A percentile compares a stretch with the other conserved stretches of the same genome.
phyloP scores from a whole-genome alignment of 2,113 vertebrate species.

The Sclerurus mexicanus region DNA sequence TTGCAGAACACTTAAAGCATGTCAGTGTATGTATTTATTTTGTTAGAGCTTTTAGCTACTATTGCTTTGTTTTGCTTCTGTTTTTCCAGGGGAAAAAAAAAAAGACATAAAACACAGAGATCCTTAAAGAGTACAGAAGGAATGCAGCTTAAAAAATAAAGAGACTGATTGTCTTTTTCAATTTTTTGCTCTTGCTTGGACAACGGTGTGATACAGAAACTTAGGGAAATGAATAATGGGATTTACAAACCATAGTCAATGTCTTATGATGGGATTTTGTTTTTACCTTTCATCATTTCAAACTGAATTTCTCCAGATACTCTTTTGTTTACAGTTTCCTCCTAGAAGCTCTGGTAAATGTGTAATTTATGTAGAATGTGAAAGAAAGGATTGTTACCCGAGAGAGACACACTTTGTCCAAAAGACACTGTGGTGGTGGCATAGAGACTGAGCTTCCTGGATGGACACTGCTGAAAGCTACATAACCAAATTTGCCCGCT shows the following conservation, averaged over 20 bases:
- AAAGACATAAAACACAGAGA: neutral
- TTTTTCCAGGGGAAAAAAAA: neutral
- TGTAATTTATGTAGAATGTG: neutral
- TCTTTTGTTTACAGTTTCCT: neutral
- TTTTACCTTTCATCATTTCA: neutral
- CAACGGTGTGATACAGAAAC: neutral
- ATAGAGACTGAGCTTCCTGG: neutral
- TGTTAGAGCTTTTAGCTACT: neutral
- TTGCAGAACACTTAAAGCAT: neutral
- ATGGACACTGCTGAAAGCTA: neutral
- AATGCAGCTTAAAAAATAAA: neutral
- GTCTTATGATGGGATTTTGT: neutral
- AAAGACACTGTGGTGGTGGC: fast-evolving
- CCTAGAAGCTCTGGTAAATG: neutral
- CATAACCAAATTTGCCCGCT: neutral
- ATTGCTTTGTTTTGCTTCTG: neutral
- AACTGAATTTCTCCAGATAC: neutral
- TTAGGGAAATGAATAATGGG: neutral
- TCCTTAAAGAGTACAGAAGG: neutral
- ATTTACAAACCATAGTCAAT: neutral
- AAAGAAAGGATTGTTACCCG: neutral
- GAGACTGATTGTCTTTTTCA: neutral
- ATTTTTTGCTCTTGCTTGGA: neutral
- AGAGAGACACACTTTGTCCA: neutral
- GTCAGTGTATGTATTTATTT: neutral